Percentiles rank a stretch among this genome's conserved stretches.
Conservation (phyloP, 1,140 invertebrate species). For the Cotesia chilonis region DNA sequence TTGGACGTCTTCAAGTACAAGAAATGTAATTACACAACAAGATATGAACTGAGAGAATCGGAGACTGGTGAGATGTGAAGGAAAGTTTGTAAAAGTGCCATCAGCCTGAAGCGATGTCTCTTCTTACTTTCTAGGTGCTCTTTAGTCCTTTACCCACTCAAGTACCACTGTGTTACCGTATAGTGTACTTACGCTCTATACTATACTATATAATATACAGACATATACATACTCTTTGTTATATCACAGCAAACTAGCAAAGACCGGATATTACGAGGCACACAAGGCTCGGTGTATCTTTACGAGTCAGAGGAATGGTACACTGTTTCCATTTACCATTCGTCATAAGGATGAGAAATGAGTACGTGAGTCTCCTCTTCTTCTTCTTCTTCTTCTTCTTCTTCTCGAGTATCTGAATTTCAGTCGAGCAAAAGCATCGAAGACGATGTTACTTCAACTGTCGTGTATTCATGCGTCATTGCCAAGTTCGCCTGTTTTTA, state of each 20-base stretch:
- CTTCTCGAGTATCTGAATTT: not conserved
- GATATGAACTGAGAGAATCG: not conserved
- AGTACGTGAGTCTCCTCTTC: conserved; percentile 19
- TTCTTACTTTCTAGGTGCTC: not conserved
- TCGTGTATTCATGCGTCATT: conserved; percentile 34
- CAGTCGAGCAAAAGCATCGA: not conserved
- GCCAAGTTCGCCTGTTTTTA: conserved; percentile 30
- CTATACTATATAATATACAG: not conserved
- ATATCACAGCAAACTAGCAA: conserved; percentile 23
- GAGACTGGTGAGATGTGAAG: not conserved
- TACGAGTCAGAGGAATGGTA: conserved; percentile 25
- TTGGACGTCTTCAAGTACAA: too few species aligned
- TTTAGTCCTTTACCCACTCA: conserved; percentile 1
- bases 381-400: conserved; percentile 7
- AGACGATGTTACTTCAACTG: conserved; percentile 1
- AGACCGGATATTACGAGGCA: conserved; percentile 36
- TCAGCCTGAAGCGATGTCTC: conserved; percentile 7
- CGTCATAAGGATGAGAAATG: conserved; percentile 30
- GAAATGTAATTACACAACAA: not conserved
- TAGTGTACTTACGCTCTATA: conserved; percentile 7
- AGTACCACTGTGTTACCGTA: not conserved
- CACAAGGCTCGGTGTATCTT: conserved; percentile 32
- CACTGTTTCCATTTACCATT: conserved; percentile 30
- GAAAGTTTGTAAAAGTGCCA: conserved; percentile 20
- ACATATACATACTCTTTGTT: not conserved